Conservation (phyloP, 64 coral and sea anemone species). For the Actinia equina region DNA sequence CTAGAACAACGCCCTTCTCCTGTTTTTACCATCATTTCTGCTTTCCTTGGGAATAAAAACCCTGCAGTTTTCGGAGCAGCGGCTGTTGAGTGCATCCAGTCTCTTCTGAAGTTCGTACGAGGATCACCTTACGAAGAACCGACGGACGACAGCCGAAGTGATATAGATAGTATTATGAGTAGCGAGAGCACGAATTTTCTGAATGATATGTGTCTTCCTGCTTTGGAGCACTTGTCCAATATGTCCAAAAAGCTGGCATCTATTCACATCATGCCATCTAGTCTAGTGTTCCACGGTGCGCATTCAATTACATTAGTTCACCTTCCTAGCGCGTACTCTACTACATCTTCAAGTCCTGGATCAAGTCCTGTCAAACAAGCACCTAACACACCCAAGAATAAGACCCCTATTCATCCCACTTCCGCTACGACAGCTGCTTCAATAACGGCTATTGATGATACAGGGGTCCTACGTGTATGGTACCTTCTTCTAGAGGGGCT, state of each 20-base stretch:
- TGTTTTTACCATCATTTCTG: slow-evolving; percentile 70
- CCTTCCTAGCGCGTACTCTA: slow-evolving; percentile 33
- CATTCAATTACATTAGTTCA: slow-evolving; percentile 67
- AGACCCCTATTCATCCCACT: not conserved
- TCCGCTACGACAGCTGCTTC: slow-evolving; percentile 58
- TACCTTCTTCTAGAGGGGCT: slow-evolving; percentile 95
- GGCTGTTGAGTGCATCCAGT: slow-evolving; percentile 80
- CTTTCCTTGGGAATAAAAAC: slow-evolving; percentile 89
- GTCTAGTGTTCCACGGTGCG: slow-evolving; percentile 87
- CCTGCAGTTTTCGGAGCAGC: slow-evolving; percentile 87
- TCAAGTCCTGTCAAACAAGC: slow-evolving; percentile 51
- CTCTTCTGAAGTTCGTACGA: slow-evolving; percentile 80
- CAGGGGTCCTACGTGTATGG: slow-evolving; percentile 93
- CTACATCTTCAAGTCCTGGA: slow-evolving; percentile 24
- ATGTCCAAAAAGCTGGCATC: slow-evolving; percentile 95
- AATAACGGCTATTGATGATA: slow-evolving; percentile 93
- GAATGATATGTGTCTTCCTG: slow-evolving; percentile 89
- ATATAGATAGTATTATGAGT: slow-evolving; percentile 73
- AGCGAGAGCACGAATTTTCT: slow-evolving; percentile 56
- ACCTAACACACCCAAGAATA: slow-evolving; percentile 28
- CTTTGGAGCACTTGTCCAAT: slow-evolving; percentile 66
- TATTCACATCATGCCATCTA: slow-evolving; percentile 95
- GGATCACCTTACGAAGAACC: slow-evolving; percentile 57
- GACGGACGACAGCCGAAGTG: slow-evolving; percentile 81
- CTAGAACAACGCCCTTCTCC: slow-evolving; percentile 47